A percentile compares a stretch with the other conserved stretches of the same genome.
phyloP scores from a whole-genome alignment of 2,113 vertebrate species.

The Coptodon bakossiorum region DNA sequence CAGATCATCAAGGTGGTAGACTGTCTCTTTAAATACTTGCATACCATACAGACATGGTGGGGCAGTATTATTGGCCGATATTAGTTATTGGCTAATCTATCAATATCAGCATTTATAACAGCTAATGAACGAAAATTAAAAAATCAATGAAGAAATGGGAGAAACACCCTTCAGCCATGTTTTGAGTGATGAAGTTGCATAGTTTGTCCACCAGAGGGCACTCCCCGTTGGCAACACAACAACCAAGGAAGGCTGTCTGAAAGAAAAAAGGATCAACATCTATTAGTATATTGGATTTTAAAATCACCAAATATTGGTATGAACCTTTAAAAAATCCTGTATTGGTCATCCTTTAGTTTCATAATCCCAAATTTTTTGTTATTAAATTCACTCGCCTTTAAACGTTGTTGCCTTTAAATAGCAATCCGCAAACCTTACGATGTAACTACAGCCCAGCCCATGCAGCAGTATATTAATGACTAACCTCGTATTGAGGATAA shows the following conservation, averaged over 20 bases:
- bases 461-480: neutral
- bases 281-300: neutral
- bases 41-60: neutral
- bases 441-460: neutral
- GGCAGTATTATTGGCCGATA: neutral
- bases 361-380: neutral
- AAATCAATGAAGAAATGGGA: neutral
- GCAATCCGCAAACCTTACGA: neutral
- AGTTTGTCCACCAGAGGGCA: neutral
- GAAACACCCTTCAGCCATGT: neutral
- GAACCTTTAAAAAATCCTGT: neutral
- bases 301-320: neutral
- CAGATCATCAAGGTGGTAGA: slow-evolving; percentile 91
- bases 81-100: neutral
- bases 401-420: neutral
- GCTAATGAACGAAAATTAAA: neutral
- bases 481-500: neutral
- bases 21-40: neutral
- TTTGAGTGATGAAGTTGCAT: neutral
- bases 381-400: neutral
- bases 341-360: neutral
- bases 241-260: neutral
- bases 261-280: neutral
- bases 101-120: neutral
- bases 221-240: neutral